Percentiles rank a stretch among this genome's conserved stretches.
phyloP scores from a whole-genome alignment of 2,113 vertebrate genomes.

The Geococcyx californianus region DNA sequence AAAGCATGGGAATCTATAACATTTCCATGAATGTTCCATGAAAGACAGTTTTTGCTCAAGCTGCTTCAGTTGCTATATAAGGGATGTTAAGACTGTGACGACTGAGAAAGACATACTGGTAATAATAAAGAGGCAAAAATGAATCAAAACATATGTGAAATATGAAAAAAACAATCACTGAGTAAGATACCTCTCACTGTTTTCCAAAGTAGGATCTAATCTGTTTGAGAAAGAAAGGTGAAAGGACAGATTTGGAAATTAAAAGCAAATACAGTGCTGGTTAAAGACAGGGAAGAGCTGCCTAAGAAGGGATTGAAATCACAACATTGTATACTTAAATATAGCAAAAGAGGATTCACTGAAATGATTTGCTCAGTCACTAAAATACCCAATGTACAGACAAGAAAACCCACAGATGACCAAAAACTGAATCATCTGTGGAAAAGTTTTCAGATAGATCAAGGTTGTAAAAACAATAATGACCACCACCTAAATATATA shows the following conservation, averaged over 20 bases:
- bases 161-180: neutral
- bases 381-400: fast-evolving
- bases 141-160: neutral
- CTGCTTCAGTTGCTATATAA: neutral
- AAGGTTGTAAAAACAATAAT: fast-evolving
- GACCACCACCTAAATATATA: neutral
- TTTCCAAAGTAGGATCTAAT: neutral
- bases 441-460: neutral
- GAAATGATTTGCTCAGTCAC: neutral
- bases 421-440: neutral
- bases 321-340: fast-evolving
- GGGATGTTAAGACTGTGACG: neutral
- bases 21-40: neutral
- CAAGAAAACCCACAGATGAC: neutral
- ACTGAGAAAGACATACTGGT: neutral
- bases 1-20: neutral
- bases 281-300: neutral
- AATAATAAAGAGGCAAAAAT: neutral
- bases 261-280: neutral
- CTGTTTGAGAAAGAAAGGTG: neutral
- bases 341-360: neutral
- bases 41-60: neutral
- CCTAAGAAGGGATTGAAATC: neutral
- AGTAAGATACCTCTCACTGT: neutral
- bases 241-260: neutral